Percentiles rank a stretch among this genome's conserved stretches.
phyloP scores from a whole-genome alignment of 2,888 invertebrate species.

The Nomada ferruginata region DNA sequence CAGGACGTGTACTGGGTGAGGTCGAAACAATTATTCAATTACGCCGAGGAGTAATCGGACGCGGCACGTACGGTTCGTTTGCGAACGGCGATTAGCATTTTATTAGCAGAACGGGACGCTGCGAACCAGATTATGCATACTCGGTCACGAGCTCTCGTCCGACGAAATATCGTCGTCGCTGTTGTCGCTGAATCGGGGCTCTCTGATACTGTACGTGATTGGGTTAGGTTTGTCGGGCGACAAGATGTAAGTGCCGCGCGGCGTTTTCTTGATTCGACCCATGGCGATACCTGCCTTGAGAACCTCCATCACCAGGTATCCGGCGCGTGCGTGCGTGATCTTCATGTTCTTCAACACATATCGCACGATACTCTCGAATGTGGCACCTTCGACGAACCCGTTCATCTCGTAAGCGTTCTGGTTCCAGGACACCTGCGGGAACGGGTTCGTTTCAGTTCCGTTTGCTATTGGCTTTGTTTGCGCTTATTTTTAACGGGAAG shows the following conservation, averaged over 20 bases:
- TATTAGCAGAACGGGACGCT: constrained; percentile 9
- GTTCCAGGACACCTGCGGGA: constrained; percentile 9
- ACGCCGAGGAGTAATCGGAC: constrained; percentile 15
- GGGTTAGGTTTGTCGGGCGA: constrained; percentile 54
- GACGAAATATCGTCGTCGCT: constrained; percentile 63
- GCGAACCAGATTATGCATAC: background rate
- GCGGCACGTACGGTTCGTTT: constrained; percentile 6
- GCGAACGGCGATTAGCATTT: constrained; percentile 8
- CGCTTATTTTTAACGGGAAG: background rate
- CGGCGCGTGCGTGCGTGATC: constrained; percentile 72
- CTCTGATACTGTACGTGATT: constrained; percentile 64
- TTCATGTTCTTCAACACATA: constrained; percentile 77
- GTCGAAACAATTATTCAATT: constrained; percentile 42
- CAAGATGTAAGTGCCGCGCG: constrained; percentile 72
- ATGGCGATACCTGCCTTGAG: constrained; percentile 76
- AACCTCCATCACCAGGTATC: constrained; percentile 74
- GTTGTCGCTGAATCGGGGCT: constrained; percentile 74
- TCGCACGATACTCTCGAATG: constrained; percentile 75
- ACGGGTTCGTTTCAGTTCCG: constrained; percentile 15
- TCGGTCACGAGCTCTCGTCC: constrained; percentile 6
- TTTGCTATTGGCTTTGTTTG: background rate
- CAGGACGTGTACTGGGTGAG: constrained; percentile 10
- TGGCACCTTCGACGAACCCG: constrained; percentile 71
- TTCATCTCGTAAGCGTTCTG: constrained; percentile 34
- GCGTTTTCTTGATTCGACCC: constrained; percentile 75